Base-by-base conservation (phyloP, 2,113 vertebrate species). In the Lucifuga dentata region DNA sequence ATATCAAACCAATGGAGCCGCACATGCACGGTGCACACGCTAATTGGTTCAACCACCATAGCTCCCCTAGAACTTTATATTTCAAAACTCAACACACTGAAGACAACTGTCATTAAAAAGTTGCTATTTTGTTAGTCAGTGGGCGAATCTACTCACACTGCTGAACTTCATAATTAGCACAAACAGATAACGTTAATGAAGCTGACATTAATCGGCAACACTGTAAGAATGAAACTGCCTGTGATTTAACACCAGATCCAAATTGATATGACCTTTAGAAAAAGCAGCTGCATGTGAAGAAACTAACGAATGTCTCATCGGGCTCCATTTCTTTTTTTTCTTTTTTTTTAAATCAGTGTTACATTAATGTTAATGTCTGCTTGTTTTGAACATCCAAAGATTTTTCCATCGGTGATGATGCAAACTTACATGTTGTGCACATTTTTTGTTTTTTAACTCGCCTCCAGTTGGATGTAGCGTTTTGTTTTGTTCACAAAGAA, bases 181-280 rank as follows among this genome's bases (percentile, higher is more conserved):
- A 26, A 16, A 21, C 48, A 64, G 43, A 69, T 53, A 57, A 48
- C 17, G 16, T 44, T 48, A 73, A 72, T 74, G 61, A 77, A 65
- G 52, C 1, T 76, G 77, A 67, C 74, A 81, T 83, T 85, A 60
- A 72, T 56, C 8, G 0, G 45, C 13, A 60, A 43, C 40, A 51
- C 23, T 55, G 50, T 48, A 10, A 35, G 40, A 10, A 58, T 35
- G 10, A 60, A 51, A 26, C 11, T 65, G 3, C n/a, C 13, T 59
- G 11, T 20, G 41, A 70, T 57, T 38, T 55, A 11, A 61, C 44
- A 59, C 29, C 29, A 15, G 16, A 35, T 53, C 32, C 8, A 35
- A 80, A 77, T 38, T 49, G n/a, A 0, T 26, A 17, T 46, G 49
- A 73, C 56, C 67, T 84, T 81, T 70, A 3, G 2, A 52, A 57